These are phyloP conservation scores for Cremastobaeus sp. DNA, from an alignment of 2,888 invertebrate genomes.

Conservation along the genomic window DNA sequence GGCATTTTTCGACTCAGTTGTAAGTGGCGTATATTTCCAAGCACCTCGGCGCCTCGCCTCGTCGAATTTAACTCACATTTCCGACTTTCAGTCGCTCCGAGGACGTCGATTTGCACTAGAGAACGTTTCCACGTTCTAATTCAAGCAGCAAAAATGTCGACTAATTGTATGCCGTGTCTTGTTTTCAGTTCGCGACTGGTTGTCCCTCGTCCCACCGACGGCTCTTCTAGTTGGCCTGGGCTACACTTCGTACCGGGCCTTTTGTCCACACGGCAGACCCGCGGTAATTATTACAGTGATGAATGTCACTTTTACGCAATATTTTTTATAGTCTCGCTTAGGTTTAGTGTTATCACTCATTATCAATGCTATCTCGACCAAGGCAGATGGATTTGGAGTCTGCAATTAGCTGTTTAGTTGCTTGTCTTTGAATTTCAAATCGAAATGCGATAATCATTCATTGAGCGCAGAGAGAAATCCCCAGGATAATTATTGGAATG, in stretches of 20 bases:
- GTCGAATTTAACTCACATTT: too few species aligned
- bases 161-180: constrained; percentile 1
- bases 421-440: too few species aligned
- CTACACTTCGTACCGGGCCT: constrained; percentile 88
- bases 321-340: not conserved
- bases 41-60: too few species aligned
- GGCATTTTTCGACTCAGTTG: constrained; percentile 93
- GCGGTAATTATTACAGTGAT: constrained; percentile 66
- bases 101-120: too few species aligned
- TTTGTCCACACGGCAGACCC: constrained; percentile 83
- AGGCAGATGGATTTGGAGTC: too few species aligned
- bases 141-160: not conserved
- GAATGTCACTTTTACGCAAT: constrained; percentile 6
- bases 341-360: not conserved
- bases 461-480: too few species aligned
- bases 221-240: constrained; percentile 88
- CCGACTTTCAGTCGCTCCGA: too few species aligned
- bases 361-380: too few species aligned
- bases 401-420: too few species aligned
- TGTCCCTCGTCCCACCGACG: constrained; percentile 89
- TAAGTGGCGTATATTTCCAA: constrained; percentile 73
- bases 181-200: constrained; percentile 89
- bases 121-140: not conserved
- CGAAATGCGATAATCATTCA: too few species aligned
- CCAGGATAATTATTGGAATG: too few species aligned